These are phyloP conservation scores for Ceryle rudis DNA, from an alignment of 2,797 vertebrate genomes.

Conservation along the genomic window DNA sequence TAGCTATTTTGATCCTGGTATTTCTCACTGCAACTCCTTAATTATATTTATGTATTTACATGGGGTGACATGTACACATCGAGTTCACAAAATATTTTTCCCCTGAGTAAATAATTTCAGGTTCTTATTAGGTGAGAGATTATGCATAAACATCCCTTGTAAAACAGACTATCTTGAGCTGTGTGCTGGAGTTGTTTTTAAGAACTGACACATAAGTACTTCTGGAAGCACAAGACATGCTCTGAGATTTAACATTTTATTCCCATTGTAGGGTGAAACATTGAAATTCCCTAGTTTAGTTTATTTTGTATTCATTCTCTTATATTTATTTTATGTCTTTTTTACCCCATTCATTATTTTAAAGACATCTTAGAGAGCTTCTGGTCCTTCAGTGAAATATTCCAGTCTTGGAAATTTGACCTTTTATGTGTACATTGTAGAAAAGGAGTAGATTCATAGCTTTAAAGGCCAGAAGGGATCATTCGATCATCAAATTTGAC, in stretches of 20 bases:
- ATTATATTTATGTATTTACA: not conserved
- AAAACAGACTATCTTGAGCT: not conserved
- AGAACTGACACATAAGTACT: not conserved
- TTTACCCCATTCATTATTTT: not conserved
- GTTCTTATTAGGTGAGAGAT: not conserved
- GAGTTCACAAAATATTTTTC: not conserved
- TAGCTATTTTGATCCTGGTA: not conserved
- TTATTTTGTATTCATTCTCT: not conserved
- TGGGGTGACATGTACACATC: not conserved
- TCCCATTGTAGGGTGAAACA: not conserved
- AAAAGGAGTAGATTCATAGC: conserved; percentile 38
- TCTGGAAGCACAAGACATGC: not conserved
- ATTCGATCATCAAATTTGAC: conserved; percentile 18
- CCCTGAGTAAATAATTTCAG: not conserved
- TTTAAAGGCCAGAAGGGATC: conserved; percentile 26
- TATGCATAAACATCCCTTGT: not conserved
- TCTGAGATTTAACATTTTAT: not conserved
- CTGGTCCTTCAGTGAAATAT: conserved; percentile 36
- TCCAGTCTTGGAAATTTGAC: conserved; percentile 48
- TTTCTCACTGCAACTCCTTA: not conserved
- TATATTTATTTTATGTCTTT: not conserved
- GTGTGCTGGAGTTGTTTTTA: not conserved
- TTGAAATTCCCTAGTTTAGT: not conserved
- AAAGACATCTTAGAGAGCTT: conserved; percentile 2
- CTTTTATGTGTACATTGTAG: conserved; percentile 9